These are phyloP conservation scores for Chionomys nivalis DNA, from an alignment of 2,113 vertebrate genomes.

Conservation along the genomic window DNA sequence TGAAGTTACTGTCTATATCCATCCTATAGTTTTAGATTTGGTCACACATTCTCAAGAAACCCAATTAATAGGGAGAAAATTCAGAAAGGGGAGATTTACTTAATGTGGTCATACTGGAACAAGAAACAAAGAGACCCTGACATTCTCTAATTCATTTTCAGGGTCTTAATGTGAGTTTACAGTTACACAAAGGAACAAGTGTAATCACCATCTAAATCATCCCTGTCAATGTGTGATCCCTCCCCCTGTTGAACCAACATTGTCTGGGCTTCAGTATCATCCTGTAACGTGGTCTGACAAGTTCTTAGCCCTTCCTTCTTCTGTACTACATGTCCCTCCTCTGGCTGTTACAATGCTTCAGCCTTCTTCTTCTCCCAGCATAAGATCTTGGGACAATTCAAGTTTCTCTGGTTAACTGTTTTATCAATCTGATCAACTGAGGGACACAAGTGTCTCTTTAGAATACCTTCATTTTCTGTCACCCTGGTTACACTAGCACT, in stretches of 20 bases:
- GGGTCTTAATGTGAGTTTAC: background rate
- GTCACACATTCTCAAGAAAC: background rate
- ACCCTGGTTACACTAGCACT: too few species aligned
- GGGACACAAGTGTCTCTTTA: background rate
- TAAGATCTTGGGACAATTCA: background rate
- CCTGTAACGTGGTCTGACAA: background rate
- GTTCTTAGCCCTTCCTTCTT: too few species aligned
- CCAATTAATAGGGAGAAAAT: background rate
- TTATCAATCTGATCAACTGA: background rate
- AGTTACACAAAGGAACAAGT: background rate
- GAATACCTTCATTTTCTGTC: background rate
- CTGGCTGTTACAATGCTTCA: background rate
- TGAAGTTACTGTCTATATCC: background rate
- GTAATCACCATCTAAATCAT: background rate
- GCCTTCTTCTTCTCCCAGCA: background rate
- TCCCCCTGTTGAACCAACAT: too few species aligned
- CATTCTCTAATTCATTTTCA: background rate
- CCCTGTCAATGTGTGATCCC: background rate
- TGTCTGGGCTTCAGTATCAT: background rate
- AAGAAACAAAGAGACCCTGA: background rate
- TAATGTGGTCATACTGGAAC: background rate
- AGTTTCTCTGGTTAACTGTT: background rate
- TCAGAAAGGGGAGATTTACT: background rate
- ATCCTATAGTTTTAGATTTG: background rate
- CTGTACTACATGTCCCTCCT: background rate